Evolutionary conservation across 1,140 invertebrate species (phyloP).

Genomic region (Stegodyphus dumicola): DNA sequence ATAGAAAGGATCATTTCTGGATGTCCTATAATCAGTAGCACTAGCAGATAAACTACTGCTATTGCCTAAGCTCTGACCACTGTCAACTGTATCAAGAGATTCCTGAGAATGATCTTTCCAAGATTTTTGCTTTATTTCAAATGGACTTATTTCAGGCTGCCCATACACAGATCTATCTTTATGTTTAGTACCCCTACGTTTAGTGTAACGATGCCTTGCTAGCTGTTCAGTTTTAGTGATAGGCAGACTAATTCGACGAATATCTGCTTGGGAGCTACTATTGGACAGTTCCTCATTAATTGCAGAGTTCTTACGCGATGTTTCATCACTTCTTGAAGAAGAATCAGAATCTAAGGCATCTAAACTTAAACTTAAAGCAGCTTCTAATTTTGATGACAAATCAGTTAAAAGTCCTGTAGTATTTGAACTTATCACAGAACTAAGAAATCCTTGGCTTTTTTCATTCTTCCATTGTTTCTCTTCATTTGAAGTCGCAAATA

Average conservation of each 20-base stretch:
- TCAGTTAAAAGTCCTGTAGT: slow-evolving; percentile 47
- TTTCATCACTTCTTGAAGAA: slow-evolving; percentile 46
- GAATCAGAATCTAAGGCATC: slow-evolving; percentile 56
- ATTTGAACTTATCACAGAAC: slow-evolving; percentile 55
- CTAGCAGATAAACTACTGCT: slow-evolving; percentile 55
- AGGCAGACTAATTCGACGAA: slow-evolving; percentile 28
- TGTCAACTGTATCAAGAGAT: slow-evolving; percentile 62
- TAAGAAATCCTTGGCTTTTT: slow-evolving; percentile 45
- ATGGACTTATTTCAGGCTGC: slow-evolving; percentile 62
- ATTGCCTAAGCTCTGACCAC: slow-evolving; percentile 62
- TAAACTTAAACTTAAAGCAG: slow-evolving; percentile 58
- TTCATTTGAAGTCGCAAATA: slow-evolving; percentile 24
- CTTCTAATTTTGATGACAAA: slow-evolving; percentile 60
- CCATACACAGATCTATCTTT: slow-evolving; percentile 64
- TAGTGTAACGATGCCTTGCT: slow-evolving; percentile 27
- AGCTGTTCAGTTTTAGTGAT: slow-evolving; percentile 41
- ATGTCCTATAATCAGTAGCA: slow-evolving; percentile 24
- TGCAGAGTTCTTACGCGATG: slow-evolving; percentile 32
- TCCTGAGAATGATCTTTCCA: slow-evolving; percentile 61
- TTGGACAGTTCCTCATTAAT: slow-evolving; percentile 20
- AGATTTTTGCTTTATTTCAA: slow-evolving; percentile 33
- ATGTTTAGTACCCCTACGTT: slow-evolving; percentile 19
- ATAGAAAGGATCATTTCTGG: slow-evolving; percentile 59
- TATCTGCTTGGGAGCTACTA: slow-evolving; percentile 42
- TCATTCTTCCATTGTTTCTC: slow-evolving; percentile 48